These are phyloP conservation scores for Leptogaster cylindrica DNA, from an alignment of 2,888 invertebrate species.

Conservation along the genomic window DNA sequence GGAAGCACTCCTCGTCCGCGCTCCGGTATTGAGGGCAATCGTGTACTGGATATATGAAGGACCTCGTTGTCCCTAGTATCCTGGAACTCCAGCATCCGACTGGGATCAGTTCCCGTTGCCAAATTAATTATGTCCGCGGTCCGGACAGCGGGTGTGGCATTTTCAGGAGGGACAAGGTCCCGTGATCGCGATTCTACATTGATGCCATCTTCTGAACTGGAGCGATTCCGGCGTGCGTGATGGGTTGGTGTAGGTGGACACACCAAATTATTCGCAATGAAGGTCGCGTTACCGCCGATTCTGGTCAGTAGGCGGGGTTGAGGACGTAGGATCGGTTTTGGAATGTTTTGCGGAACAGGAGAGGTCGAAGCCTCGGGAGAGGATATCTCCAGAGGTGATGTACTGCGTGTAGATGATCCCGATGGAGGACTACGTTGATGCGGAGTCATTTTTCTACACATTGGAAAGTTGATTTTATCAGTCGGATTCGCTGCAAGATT, in stretches of 20 bases:
- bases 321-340: conserved; percentile 61
- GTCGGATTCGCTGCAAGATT: conserved; percentile 58
- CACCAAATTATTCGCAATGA: conserved; percentile 64
- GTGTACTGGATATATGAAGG: conserved; percentile 74
- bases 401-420: conserved; percentile 61
- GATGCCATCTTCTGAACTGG: conserved; percentile 56
- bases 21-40: conserved; percentile 83
- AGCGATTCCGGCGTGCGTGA: conserved; percentile 74
- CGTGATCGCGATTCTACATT: background rate
- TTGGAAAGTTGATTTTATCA: conserved; percentile 46
- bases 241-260: conserved; percentile 90
- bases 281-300: conserved; percentile 57
- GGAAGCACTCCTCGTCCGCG: conserved; percentile 66
- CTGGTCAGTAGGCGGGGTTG: conserved; percentile 70
- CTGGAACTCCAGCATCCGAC: conserved; percentile 51
- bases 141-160: conserved; percentile 59
- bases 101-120: conserved; percentile 46
- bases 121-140: conserved; percentile 60
- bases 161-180: conserved; percentile 57
- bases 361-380: conserved; percentile 44
- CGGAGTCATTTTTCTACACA: conserved; percentile 54
- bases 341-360: conserved; percentile 46
- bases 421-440: conserved; percentile 61
- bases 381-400: conserved; percentile 58
- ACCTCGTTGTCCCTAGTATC: conserved; percentile 64